These are phyloP conservation scores for Chloroclystis v-ata DNA, from an alignment of 2,888 invertebrate genomes.

Conservation along the genomic window DNA sequence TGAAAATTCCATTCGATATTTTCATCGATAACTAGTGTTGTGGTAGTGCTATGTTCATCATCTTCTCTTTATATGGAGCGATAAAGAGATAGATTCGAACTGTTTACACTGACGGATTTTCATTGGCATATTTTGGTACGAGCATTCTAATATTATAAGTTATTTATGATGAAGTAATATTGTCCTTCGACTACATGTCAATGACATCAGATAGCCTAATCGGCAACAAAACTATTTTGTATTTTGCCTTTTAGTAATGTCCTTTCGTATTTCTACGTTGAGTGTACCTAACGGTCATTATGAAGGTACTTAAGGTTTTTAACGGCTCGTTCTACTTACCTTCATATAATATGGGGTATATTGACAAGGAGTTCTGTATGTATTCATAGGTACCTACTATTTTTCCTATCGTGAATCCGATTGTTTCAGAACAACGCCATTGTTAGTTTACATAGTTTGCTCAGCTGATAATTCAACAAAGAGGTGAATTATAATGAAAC, in stretches of 20 bases:
- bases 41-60: conserved; percentile 43
- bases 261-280: not conserved
- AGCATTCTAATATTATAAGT: conserved; percentile 13
- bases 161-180: conserved; percentile 21
- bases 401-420: no score
- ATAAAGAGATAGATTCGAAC: conserved; percentile 61
- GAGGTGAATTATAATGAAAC: no score
- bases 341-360: no score
- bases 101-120: conserved; percentile 46
- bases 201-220: conserved; percentile 24
- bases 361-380: no score
- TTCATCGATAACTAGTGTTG: conserved; percentile 40
- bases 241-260: conserved; percentile 10
- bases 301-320: no score
- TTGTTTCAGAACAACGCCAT: no score
- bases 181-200: conserved; percentile 24
- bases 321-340: no score
- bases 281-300: not conserved
- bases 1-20: conserved; percentile 12
- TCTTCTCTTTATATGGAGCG: conserved; percentile 64
- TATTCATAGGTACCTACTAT: no score
- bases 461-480: no score
- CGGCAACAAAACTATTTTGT: conserved; percentile 16
- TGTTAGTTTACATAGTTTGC: no score
- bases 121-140: conserved; percentile 39